These are phyloP conservation scores for Pterocles gutturalis DNA, from an alignment of 2,113 vertebrate genomes.

Conservation along the genomic window DNA sequence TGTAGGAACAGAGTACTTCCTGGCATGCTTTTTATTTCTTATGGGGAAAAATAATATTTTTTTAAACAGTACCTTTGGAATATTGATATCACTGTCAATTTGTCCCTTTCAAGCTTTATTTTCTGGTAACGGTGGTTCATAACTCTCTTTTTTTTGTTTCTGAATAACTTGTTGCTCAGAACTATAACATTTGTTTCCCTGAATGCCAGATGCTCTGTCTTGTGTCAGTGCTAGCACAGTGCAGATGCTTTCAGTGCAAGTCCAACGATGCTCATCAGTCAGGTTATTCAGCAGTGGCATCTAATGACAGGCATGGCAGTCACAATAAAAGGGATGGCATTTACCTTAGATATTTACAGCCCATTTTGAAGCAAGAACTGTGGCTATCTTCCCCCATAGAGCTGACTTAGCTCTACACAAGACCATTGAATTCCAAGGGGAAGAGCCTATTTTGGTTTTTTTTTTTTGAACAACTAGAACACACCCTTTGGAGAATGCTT, in stretches of 20 bases:
- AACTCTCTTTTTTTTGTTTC: neutral
- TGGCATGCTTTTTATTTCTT: neutral
- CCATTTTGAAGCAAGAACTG: neutral
- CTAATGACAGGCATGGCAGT: neutral
- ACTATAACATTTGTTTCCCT: neutral
- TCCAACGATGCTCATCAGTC: neutral
- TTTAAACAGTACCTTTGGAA: neutral
- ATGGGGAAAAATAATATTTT: neutral
- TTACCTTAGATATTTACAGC: neutral
- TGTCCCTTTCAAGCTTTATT: neutral
- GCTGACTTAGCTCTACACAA: neutral
- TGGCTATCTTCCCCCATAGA: neutral
- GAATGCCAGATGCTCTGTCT: neutral
- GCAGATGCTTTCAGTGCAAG: neutral
- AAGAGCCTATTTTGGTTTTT: neutral
- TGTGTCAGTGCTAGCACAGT: accelerated
- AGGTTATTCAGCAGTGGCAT: neutral
- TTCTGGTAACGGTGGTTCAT: accelerated
- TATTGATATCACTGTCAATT: neutral
- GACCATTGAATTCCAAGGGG: neutral
- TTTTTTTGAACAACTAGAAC: neutral
- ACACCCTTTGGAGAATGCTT: neutral
- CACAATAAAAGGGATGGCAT: neutral
- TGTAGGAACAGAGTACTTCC: neutral
- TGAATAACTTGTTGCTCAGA: neutral